A percentile compares a stretch with the other conserved stretches of the same genome.
Conservation (phyloP, 2,113 vertebrate species). For the Argyrosomus japonicus region DNA sequence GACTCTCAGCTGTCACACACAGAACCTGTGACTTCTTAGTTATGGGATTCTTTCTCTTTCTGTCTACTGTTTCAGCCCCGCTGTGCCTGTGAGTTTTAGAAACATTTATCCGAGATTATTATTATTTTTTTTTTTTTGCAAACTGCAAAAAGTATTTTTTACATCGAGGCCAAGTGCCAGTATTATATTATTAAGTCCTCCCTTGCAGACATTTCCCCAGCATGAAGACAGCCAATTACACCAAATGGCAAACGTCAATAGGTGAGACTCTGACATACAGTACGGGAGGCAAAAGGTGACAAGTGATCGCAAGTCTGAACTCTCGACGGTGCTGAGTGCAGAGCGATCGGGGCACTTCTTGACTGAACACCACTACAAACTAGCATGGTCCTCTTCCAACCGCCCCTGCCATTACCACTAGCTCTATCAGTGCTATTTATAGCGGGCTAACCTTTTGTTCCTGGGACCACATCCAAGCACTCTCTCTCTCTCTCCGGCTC, state of each 20-base stretch:
- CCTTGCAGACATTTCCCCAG: slow-evolving; percentile 37
- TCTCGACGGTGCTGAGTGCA: slow-evolving; percentile 30
- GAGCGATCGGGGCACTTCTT: slow-evolving; percentile 18
- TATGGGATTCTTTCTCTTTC: neutral
- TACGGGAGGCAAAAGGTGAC: slow-evolving; percentile 41
- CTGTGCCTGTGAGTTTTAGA: slow-evolving; percentile 3
- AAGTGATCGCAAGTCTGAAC: slow-evolving; percentile 35
- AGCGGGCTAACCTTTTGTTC: slow-evolving; percentile 75
- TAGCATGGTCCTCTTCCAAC: slow-evolving; percentile 37
- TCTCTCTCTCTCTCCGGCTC: slow-evolving; percentile 38
- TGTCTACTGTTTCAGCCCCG: neutral
- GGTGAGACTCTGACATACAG: slow-evolving; percentile 11
- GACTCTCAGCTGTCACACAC: slow-evolving; percentile 6
- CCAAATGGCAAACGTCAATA: slow-evolving; percentile 33
- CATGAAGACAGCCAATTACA: slow-evolving; percentile 54
- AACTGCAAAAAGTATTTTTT: slow-evolving; percentile 9
- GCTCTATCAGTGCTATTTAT: slow-evolving; percentile 71
- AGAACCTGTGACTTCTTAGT: slow-evolving; percentile 8
- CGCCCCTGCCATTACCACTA: slow-evolving; percentile 48
- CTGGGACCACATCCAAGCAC: slow-evolving; percentile 71
- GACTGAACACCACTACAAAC: slow-evolving; percentile 53
- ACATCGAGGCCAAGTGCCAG: slow-evolving; percentile 28
- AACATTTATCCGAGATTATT: slow-evolving; percentile 12
- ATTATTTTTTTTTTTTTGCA: neutral
- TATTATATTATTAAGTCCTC: slow-evolving; percentile 38